phyloP scores from a whole-genome alignment of 2,888 invertebrate species.

The Pterostichus niger region DNA sequence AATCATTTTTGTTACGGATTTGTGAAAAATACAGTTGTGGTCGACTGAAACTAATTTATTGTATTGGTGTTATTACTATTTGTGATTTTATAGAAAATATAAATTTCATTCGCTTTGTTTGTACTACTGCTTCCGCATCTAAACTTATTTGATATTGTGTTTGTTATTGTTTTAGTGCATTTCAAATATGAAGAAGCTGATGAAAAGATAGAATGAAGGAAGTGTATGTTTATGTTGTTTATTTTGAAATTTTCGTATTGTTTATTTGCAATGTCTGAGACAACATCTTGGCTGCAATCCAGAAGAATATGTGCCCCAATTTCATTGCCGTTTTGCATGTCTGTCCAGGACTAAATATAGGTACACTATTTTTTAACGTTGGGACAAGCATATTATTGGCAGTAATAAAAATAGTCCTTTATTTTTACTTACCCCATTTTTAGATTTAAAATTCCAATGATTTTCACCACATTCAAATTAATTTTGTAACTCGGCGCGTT shows the following conservation, averaged over 20 bases:
- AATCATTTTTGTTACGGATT: neutral
- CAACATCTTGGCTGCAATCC: constrained; percentile 32
- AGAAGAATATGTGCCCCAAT: constrained; percentile 50
- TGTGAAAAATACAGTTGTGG: neutral
- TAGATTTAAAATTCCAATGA: too few relatives aligned
- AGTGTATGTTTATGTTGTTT: constrained; percentile 33
- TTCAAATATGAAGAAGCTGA: constrained; percentile 1
- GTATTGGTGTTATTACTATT: too few relatives aligned
- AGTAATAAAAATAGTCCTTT: too few relatives aligned
- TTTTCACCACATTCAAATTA: too few relatives aligned
- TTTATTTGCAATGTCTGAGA: constrained; percentile 47
- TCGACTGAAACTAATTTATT: too few relatives aligned
- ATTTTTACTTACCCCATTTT: too few relatives aligned
- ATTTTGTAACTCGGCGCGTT: too few relatives aligned
- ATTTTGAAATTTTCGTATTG: constrained; percentile 42
- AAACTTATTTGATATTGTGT: constrained; percentile 8
- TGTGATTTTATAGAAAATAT: too few relatives aligned
- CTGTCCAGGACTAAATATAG: constrained; percentile 51
- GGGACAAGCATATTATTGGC: neutral
- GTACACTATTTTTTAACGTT: constrained; percentile 1
- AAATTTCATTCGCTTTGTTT: neutral
- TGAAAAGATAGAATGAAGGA: constrained; percentile 25
- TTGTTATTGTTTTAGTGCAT: constrained; percentile 13
- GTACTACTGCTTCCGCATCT: neutral
- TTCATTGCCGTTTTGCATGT: constrained; percentile 56